Conservation (phyloP, 2,113 vertebrate species). For the Sinocyclocheilus grahami region DNA sequence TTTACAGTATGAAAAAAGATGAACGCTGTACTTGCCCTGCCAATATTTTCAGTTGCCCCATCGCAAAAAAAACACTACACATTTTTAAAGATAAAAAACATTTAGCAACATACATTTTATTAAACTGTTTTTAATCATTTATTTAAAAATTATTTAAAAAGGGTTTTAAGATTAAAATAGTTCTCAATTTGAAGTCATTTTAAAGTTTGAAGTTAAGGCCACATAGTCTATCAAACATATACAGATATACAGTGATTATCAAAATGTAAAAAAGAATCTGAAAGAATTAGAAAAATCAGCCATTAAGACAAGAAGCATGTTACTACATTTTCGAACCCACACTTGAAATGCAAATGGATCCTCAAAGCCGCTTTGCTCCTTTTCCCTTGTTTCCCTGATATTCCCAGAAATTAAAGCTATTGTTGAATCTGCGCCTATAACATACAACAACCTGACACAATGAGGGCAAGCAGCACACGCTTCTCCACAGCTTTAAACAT, state of each 20-base stretch:
- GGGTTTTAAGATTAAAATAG: not conserved
- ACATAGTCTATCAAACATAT: not conserved
- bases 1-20: not conserved
- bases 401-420: slow-evolving; percentile 26
- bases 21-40: not conserved
- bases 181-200: not conserved
- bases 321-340: slow-evolving; percentile 16
- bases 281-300: not conserved
- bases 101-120: too few relatives aligned
- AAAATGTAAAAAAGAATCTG: not conserved
- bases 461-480: slow-evolving; percentile 37
- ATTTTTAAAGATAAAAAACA: too few relatives aligned
- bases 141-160: too few relatives aligned
- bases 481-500: slow-evolving; percentile 33
- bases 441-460: slow-evolving; percentile 48
- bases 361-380: slow-evolving; percentile 17
- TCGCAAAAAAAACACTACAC: too few relatives aligned
- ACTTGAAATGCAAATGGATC: slow-evolving; percentile 53
- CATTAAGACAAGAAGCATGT: slow-evolving; percentile 40
- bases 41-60: not conserved
- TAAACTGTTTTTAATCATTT: too few relatives aligned
- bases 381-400: not conserved
- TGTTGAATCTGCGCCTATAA: slow-evolving; percentile 5
- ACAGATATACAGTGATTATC: not conserved
- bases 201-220: not conserved